Base-by-base conservation (phyloP, 2,797 vertebrate species). In the Vireo griseus region DNA sequence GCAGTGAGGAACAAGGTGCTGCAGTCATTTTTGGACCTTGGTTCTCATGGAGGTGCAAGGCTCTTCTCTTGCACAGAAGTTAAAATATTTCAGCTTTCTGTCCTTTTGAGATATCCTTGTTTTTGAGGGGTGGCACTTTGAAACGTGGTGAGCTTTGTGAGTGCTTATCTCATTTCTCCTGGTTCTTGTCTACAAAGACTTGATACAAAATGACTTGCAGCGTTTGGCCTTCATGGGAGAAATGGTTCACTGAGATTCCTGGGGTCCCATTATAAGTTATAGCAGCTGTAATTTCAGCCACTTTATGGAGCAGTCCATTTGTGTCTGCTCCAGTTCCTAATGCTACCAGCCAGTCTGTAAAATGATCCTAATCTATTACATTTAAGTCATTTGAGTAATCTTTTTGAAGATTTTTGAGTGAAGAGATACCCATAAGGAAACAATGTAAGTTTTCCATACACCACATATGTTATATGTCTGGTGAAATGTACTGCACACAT, bases 321-420 rank as follows among this genome's bases (percentile, higher is more conserved):
- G 65, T 74, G 80, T 39, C 94, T 97, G 35, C 89, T 96, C 78
- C 54, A 91, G 89, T 96, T 95, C 91, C 92, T 96, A 97, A 95
- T 65, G 85, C 97, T 97, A 97, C 96, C 88, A 97, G 95, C 77
- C 92, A 95, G 71, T 39, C 91, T 97, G 97, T 97, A 98, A 98
- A 96, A 91, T 86, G 97, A 97, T 97, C 95, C 94, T 95, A 95
- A 97, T 97, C 97, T 97, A 94, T 95, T 97, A 94, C 61, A 14
- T 94, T 97, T 96, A 95, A 96, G 96, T 96, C 96, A 96, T 96
- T 97, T 95, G 92, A 97, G 96, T 96, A 92, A 97, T 97, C 97
- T 97, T 97, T 97, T 97, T 97, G 97, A 98, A 98, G 93, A 94
- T 67, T 91, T 83, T 91, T 90, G 75, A 94, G 88, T 89, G 78